Evolutionary conservation across 1,140 invertebrate genomes (phyloP).

Genomic region (Forficula auricularia): DNA sequence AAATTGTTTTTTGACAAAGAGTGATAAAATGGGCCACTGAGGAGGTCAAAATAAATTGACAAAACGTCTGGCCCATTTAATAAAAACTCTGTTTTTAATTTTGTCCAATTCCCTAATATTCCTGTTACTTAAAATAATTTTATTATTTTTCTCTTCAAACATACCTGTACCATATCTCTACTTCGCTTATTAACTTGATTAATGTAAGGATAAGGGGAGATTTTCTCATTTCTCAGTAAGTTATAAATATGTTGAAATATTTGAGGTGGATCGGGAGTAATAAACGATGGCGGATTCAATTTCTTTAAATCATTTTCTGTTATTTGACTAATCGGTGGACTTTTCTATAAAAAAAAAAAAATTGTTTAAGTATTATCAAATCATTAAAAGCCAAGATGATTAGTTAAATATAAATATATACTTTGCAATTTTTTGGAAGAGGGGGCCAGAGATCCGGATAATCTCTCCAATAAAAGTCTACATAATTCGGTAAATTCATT

Average conservation of each 20-base stretch:
- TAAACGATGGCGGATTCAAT: conserved; percentile 40
- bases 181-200: conserved; percentile 48
- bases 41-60: too few species aligned
- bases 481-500: conserved; percentile 49
- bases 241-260: conserved; percentile 50
- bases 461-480: conserved; percentile 71
- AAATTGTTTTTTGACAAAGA: too few species aligned
- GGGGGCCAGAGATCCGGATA: conserved; percentile 44
- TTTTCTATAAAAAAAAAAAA: conserved; percentile 1
- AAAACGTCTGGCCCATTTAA: too few species aligned
- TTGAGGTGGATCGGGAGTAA: conserved; percentile 42
- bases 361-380: too few species aligned
- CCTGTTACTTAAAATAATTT: too few species aligned
- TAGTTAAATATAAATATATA: neutral
- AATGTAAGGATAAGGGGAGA: conserved; percentile 48
- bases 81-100: too few species aligned
- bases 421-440: conserved; percentile 16
- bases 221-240: conserved; percentile 33
- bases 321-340: conserved; percentile 20
- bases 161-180: conserved; percentile 52
- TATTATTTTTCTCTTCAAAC: too few species aligned
- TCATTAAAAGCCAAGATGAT: neutral
- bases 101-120: too few species aligned
- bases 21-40: too few species aligned
- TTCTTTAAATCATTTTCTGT: conserved; percentile 35